These are phyloP conservation scores for Drosophila auraria DNA, from an alignment of 1,140 invertebrate genomes.

Conservation along the genomic window DNA sequence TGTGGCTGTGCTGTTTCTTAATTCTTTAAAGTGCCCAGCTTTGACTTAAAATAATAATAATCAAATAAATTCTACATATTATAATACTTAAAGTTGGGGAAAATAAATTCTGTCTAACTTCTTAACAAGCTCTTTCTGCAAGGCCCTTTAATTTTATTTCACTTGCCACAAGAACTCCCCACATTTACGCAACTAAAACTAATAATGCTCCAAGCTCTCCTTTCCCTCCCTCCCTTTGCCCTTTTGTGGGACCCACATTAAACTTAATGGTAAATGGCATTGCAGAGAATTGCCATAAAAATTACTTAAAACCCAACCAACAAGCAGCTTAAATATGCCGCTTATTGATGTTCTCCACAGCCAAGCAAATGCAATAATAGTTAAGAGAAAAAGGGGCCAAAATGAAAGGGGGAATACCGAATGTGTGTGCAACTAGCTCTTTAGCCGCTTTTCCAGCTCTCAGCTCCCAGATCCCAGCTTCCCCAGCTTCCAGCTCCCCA, in stretches of 20 bases:
- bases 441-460: constrained; percentile 39
- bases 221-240: not conserved
- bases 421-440: constrained; percentile 30
- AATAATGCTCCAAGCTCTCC: constrained; percentile 26
- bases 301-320: constrained; percentile 73
- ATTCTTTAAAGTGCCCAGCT: not conserved
- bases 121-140: constrained; percentile 4
- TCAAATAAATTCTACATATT: not conserved
- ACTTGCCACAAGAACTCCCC: constrained; percentile 14
- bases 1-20: not conserved
- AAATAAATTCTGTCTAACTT: constrained; percentile 5
- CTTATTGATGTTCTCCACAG: constrained; percentile 63
- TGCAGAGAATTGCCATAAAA: constrained; percentile 71
- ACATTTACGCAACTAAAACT: constrained; percentile 36
- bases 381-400: constrained; percentile 18
- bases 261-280: constrained; percentile 45
- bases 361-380: constrained; percentile 45
- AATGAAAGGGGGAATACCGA: not conserved
- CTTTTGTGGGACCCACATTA: constrained; percentile 2
- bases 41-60: not conserved
- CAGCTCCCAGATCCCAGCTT: no score
- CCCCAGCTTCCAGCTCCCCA: no score
- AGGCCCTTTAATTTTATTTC: constrained; percentile 22
- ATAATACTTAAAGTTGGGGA: not conserved
- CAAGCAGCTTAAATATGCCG: constrained; percentile 76